Evolutionary conservation across 2,888 invertebrate species (phyloP).

Genomic region (Eumerus sabulonum): DNA sequence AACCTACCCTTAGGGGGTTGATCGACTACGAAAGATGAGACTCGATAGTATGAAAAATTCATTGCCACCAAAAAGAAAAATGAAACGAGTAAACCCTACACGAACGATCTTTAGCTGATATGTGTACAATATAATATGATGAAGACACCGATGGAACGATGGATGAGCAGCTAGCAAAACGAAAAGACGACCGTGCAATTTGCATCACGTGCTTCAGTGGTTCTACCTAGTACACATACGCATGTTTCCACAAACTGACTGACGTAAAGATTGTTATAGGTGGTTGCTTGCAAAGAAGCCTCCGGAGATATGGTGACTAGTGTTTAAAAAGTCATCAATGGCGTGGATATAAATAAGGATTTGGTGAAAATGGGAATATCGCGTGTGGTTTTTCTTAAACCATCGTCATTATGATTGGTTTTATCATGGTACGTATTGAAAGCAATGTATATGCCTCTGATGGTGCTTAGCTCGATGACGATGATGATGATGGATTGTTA

Average conservation of each 20-base stretch:
- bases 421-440: not conserved
- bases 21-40: conserved; percentile 64
- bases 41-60: conserved; percentile 62
- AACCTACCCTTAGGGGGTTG: conserved; percentile 68
- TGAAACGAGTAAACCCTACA: not conserved
- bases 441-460: conserved; percentile 15
- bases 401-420: conserved; percentile 59
- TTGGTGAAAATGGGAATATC: conserved; percentile 68
- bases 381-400: conserved; percentile 49
- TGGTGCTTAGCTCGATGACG: conserved; percentile 14
- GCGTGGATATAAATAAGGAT: conserved; percentile 69
- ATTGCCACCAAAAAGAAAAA: conserved; percentile 60
- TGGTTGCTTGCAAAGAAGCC: conserved; percentile 20
- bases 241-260: conserved; percentile 27
- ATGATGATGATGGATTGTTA: conserved; percentile 68
- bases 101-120: conserved; percentile 10
- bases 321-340: conserved; percentile 68
- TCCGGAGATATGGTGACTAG: conserved; percentile 66
- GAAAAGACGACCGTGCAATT: conserved; percentile 43
- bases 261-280: conserved; percentile 8
- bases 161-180: conserved; percentile 44
- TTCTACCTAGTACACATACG: conserved; percentile 27
- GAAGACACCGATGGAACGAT: conserved; percentile 25
- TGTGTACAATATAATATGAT: too few relatives aligned
- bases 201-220: conserved; percentile 49